Percentiles rank a stretch among this genome's conserved stretches.
phyloP scores from a whole-genome alignment of 1,140 invertebrate genomes.

The Hyphantria cunea region DNA sequence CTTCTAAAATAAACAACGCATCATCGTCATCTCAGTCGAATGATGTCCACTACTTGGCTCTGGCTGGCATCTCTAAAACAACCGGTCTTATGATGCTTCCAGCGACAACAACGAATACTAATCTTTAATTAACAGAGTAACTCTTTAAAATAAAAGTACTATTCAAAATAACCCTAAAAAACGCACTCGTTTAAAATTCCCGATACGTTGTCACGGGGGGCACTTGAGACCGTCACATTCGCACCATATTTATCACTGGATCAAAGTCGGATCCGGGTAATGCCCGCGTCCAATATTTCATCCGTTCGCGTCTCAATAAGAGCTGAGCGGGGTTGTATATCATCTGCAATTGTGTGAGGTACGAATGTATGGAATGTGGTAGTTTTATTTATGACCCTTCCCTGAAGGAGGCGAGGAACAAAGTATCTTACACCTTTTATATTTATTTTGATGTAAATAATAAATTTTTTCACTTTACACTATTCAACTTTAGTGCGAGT shows the following conservation, averaged over 20 bases:
- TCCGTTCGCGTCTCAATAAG: conserved; percentile 53
- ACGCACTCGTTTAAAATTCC: conserved; percentile 37
- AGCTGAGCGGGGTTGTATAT: conserved; percentile 36
- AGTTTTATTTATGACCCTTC: conserved; percentile 23
- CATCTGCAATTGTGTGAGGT: conserved; percentile 22
- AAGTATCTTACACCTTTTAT: no score
- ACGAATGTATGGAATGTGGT: neutral
- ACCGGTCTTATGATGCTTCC: no score
- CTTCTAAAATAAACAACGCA: no score
- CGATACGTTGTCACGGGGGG: conserved; percentile 23
- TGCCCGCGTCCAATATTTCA: conserved; percentile 51
- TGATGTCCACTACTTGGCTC: no score
- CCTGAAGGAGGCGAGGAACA: neutral
- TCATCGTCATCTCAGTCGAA: no score
- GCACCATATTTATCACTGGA: conserved; percentile 61
- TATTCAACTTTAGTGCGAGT: no score
- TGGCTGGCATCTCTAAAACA: no score
- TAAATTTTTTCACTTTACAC: no score
- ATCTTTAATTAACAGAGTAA: no score
- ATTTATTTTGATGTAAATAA: no score
- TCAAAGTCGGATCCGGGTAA: conserved; percentile 39
- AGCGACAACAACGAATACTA: no score
- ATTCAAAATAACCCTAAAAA: conserved; percentile 40
- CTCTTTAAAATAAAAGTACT: no score
- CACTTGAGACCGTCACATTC: conserved; percentile 39